These are phyloP conservation scores for Cyaniris semiargus DNA, from an alignment of 2,888 invertebrate genomes.

Conservation along the genomic window DNA sequence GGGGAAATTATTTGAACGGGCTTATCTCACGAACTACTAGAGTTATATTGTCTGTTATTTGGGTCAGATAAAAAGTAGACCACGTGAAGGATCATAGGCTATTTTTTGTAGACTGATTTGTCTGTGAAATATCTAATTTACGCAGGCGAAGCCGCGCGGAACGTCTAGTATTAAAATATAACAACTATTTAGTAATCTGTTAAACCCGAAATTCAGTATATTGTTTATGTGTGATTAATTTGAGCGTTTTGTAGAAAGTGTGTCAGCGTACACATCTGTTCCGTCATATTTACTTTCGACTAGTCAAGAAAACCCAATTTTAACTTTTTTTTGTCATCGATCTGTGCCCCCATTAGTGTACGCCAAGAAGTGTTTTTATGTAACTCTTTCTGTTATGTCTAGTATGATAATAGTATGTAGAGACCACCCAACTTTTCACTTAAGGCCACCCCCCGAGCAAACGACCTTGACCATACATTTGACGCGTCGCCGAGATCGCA, in stretches of 20 bases:
- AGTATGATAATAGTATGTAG: neutral
- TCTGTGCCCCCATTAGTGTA: neutral
- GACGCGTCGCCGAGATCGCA: too few relatives aligned
- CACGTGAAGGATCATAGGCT: too few relatives aligned
- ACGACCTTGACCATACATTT: too few relatives aligned
- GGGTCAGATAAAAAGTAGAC: too few relatives aligned
- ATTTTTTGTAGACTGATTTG: too few relatives aligned
- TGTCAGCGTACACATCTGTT: slow-evolving; percentile 22
- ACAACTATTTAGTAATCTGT: neutral
- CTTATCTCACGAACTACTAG: too few relatives aligned
- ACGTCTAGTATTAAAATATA: neutral
- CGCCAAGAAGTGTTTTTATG: neutral
- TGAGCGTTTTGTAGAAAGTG: slow-evolving; percentile 27
- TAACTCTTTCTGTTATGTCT: neutral
- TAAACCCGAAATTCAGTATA: slow-evolving; percentile 7
- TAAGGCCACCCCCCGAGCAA: too few relatives aligned
- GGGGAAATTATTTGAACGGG: too few relatives aligned
- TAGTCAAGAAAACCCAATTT: slow-evolving; percentile 16
- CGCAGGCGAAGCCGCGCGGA: too few relatives aligned
- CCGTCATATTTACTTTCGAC: slow-evolving; percentile 19
- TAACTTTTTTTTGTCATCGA: slow-evolving; percentile 19
- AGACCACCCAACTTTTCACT: neutral
- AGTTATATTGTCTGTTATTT: too few relatives aligned
- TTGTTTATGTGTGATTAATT: slow-evolving; percentile 26
- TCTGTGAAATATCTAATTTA: too few relatives aligned